Evolutionary conservation across 2,113 vertebrate genomes (phyloP), one percentile per base, ranked within the genome.

Genomic region (Barbus barbus): DNA sequence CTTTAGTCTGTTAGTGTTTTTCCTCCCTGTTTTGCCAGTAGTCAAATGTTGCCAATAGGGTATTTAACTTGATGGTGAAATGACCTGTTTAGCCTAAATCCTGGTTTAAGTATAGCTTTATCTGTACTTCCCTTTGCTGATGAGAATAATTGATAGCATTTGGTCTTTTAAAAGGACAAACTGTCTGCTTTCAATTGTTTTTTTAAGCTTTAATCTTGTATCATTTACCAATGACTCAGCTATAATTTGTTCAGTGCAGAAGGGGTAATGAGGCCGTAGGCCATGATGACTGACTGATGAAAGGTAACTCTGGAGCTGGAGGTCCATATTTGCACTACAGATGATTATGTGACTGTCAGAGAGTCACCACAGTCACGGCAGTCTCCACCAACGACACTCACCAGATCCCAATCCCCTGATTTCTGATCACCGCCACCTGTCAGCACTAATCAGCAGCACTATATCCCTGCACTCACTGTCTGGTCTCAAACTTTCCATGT

Each of bases 271-370:
- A n/a, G n/a, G n/a, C n/a, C n/a, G n/a, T n/a, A n/a, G n/a, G n/a
- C n/a, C n/a, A n/a, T n/a, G n/a, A n/a, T n/a, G n/a, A n/a, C n/a
- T n/a, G n/a, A n/a, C n/a, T 41, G 53, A 5, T 78, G 33, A 78
- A 58, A 77, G 51, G 20, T 48, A 36, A 58, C 51, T 24, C 22
- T 36, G 22, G 20, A 58, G 31, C 31, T 16, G 20, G 22, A 77
- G 31, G 51, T 33, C 22, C 20, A 14, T 77, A 31, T 77, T 20
- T 38, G 51, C 51, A 24, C 51, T 18, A 61, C 36, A 78, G 53
- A 78, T 78, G 53, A 77, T 58, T 24, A 36, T 36, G n/a, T 38
- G 75, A 77, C 74, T n/a, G n/a, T n/a, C n/a, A n/a, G n/a, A n/a
- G n/a, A n/a, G n/a, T n/a, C n/a, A n/a, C n/a, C n/a, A n/a, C n/a